phyloP scores from a whole-genome alignment of 2,113 vertebrate genomes.

The Ictidomys tridecemlineatus region DNA sequence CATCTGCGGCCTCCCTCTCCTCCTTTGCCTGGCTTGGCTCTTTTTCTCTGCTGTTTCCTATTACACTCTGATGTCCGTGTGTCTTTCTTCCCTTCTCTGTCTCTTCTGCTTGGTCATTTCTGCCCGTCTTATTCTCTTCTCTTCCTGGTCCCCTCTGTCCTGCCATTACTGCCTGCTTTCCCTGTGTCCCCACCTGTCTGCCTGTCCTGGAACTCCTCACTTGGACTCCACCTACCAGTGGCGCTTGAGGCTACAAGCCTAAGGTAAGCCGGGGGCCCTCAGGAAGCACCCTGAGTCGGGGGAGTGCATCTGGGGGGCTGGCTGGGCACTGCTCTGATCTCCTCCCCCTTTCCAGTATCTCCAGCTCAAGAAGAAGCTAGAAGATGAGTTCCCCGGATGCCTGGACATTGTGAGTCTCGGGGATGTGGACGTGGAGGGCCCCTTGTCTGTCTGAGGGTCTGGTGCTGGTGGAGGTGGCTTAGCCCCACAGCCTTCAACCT shows the following conservation, averaged over 20 bases:
- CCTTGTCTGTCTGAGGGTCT: neutral
- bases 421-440: too few relatives aligned
- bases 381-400: slow-evolving; percentile 82
- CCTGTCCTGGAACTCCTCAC: accelerated
- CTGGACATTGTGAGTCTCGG: slow-evolving; percentile 83
- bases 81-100: neutral
- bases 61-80: accelerated
- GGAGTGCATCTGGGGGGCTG: accelerated
- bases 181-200: accelerated
- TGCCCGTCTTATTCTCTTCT: neutral
- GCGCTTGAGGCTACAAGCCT: slow-evolving; percentile 83
- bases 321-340: neutral
- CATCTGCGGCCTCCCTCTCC: accelerated
- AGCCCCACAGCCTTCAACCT: accelerated
- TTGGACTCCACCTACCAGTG: slow-evolving; percentile 44
- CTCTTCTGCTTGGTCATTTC: neutral
- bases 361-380: slow-evolving; percentile 83
- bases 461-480: too few relatives aligned
- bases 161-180: neutral
- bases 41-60: neutral
- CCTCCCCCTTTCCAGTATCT: slow-evolving; percentile 75
- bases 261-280: slow-evolving; percentile 64
- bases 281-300: neutral
- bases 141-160: neutral
- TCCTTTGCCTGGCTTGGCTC: neutral